Conservation (phyloP, 1,140 invertebrate species). For the Drosophila navojoa region DNA sequence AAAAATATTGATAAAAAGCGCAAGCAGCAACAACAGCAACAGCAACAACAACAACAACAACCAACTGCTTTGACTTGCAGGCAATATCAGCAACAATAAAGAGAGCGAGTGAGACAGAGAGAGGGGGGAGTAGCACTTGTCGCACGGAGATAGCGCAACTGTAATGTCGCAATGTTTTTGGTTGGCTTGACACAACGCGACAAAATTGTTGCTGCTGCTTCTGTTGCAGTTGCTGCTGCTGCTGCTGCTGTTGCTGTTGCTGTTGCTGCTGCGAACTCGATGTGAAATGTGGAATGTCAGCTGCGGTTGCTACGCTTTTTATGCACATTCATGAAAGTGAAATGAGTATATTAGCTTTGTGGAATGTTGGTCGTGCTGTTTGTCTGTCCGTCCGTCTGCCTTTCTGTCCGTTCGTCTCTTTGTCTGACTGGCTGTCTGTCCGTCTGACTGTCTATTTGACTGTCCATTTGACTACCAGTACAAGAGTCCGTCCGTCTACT, state of each 20-base stretch:
- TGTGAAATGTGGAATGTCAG: constrained; percentile 37
- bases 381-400: too few relatives aligned
- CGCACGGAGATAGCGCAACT: constrained; percentile 17
- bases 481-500: too few relatives aligned
- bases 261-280: constrained; percentile 4
- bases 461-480: too few relatives aligned
- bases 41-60: constrained; percentile 22
- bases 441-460: too few relatives aligned
- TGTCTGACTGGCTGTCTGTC: too few relatives aligned
- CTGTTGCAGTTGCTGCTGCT: constrained; percentile 18
- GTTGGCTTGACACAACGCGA: constrained; percentile 42
- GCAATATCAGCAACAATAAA: constrained; percentile 18
- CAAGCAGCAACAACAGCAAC: constrained; percentile 17
- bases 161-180: constrained; percentile 51
- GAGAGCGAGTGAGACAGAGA: background rate
- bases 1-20: constrained; percentile 63
- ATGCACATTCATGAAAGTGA: too few relatives aligned
- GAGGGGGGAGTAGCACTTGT: background rate
- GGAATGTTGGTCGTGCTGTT: too few relatives aligned
- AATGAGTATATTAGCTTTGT: too few relatives aligned
- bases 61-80: constrained; percentile 36
- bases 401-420: too few relatives aligned
- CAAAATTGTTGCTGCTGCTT: constrained; percentile 18
- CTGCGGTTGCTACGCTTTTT: constrained; percentile 35
- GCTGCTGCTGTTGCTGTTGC: constrained; percentile 4